Evolutionary conservation across 2,797 vertebrate genomes (phyloP), one percentile per base, ranked within the genome.

Genomic region (Takifugu ocellatus): DNA sequence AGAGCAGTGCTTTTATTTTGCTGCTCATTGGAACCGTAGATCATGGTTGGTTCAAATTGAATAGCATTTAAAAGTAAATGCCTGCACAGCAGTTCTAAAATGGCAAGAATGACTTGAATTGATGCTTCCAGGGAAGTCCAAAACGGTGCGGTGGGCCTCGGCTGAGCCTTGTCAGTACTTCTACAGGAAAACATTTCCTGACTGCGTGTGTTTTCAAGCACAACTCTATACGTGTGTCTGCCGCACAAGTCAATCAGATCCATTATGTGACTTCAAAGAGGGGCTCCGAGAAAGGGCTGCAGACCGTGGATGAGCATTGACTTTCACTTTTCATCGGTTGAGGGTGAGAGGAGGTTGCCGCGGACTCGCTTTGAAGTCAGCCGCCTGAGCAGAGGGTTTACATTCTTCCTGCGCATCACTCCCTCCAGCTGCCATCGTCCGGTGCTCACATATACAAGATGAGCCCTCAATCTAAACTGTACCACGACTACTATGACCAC

Each of bases 291-390:
- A 78, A 80, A 63, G 71, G 53, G 64, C 77, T 68, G 62, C 25
- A 75, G 80, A 84, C 77, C 66, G 74, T 78, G 77, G 77, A 80
- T 79, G 81, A 86, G 63, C 78, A 78, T 75, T 84, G 78, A 77
- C 78, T 85, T 83, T 87, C 61, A 61, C 75, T 79, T 84, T 69
- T 81, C 76, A 77, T 78, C 68, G 71, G 82, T 85, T 74, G 81
- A 73, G 75, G 84, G 66, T 66, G 82, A 79, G 72, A 65, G 65
- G 66, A 75, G 78, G 74, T 60, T 75, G 67, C 65, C 29, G 2
- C 51, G 1, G 63, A 42, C 66, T 66, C 44, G 63, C 87, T 90
- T 90, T 88, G 87, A 88, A 85, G 84, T 85, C 51, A 8, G 51
- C 56, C 72, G 77, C 57, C 76, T 36, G 85, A 81, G 81, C 80